Conservation (phyloP, 30 jellyfish, hydroid and myxozoan genomes). For the Mastigias papua region DNA sequence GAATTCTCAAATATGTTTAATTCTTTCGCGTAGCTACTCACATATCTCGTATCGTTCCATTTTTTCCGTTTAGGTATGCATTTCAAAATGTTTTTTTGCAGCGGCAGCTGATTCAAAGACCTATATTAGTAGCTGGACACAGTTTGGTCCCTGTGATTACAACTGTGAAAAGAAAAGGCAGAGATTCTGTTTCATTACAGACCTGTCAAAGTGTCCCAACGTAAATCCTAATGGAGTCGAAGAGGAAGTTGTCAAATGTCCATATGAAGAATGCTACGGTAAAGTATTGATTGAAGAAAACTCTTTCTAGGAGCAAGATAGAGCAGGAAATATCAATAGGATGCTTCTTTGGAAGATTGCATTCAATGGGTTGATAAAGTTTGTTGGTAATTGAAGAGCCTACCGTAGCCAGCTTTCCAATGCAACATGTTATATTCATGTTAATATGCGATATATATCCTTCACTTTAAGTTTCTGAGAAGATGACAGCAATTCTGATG, state of each 20-base stretch:
- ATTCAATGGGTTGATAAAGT: too few species aligned
- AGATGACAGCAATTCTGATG: too few species aligned
- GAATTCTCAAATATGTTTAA: too few species aligned
- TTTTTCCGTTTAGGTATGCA: too few species aligned
- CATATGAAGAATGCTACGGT: slow-evolving; percentile 60
- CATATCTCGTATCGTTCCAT: too few species aligned
- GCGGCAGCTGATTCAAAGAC: not conserved
- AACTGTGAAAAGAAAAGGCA: slow-evolving; percentile 61
- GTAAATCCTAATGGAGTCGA: slow-evolving; percentile 54
- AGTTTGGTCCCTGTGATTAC: slow-evolving; percentile 74
- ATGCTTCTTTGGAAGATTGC: too few species aligned
- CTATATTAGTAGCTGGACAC: slow-evolving; percentile 56
- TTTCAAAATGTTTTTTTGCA: not conserved
- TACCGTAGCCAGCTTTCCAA: too few species aligned
- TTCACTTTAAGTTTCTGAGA: too few species aligned
- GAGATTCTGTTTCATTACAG: slow-evolving; percentile 48
- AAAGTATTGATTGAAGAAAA: not conserved
- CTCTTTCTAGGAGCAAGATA: not conserved
- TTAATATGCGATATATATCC: too few species aligned
- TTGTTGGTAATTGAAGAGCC: too few species aligned
- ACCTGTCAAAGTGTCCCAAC: slow-evolving; percentile 38
- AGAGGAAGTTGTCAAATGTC: slow-evolving; percentile 10
- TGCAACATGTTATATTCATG: too few species aligned
- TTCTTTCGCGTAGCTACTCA: too few species aligned
- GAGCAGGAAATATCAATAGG: not conserved